Percentiles rank a stretch among this genome's conserved stretches.
phyloP scores from a whole-genome alignment of 2,888 invertebrate species.

The Apoderus coryli region DNA sequence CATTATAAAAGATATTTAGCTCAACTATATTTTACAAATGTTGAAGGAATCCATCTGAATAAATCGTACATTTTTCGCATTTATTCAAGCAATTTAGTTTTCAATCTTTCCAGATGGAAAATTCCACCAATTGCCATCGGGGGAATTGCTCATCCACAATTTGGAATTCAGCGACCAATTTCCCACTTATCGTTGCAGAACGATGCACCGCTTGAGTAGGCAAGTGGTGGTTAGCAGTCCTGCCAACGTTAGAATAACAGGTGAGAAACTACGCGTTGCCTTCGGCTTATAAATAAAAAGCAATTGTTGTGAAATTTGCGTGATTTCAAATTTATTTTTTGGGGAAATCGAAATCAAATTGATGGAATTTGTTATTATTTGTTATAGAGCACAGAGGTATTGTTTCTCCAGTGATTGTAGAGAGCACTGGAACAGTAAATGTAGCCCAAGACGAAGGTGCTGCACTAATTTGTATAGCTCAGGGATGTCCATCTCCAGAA shows the following conservation, averaged over 20 bases:
- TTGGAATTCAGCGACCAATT: constrained; percentile 60
- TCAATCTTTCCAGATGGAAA: constrained; percentile 48
- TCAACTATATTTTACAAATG: too few species aligned
- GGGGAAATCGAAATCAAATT: too few species aligned
- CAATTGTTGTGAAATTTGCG: too few species aligned
- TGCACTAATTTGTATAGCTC: constrained; percentile 63
- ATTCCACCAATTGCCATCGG: constrained; percentile 58
- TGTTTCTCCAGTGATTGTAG: constrained; percentile 55
- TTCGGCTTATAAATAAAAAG: constrained; percentile 2
- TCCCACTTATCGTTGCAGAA: constrained; percentile 55
- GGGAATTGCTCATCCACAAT: constrained; percentile 59
- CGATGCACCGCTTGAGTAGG: constrained; percentile 57
- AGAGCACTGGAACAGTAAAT: constrained; percentile 53
- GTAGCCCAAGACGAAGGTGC: constrained; percentile 61
- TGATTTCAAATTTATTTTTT: too few species aligned
- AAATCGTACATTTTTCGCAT: too few species aligned
- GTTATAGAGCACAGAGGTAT: constrained; percentile 55
- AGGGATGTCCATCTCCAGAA: constrained; percentile 65
- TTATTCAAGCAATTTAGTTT: too few species aligned
- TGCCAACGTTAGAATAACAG: constrained; percentile 53
- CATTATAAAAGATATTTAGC: too few species aligned
- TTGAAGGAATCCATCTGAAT: too few species aligned
- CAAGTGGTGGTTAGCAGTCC: constrained; percentile 55
- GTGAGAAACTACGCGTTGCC: too few species aligned
- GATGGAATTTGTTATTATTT: constrained; percentile 10